Evolutionary conservation across 2,113 vertebrate species (phyloP).

Genomic region (Zeus faber): DNA sequence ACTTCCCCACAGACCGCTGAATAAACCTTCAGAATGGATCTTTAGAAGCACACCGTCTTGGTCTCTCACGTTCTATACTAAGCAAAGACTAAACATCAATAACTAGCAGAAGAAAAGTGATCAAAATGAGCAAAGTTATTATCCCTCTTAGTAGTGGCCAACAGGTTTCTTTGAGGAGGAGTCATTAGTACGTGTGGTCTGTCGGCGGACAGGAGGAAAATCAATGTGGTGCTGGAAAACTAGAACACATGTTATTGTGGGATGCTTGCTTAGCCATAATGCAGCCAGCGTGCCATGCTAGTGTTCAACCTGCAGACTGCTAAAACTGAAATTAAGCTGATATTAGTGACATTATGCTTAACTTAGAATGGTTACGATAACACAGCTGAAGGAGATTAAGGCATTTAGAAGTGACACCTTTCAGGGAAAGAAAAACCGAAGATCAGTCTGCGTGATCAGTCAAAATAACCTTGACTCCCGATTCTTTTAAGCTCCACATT

Average conservation of each 20-base stretch:
- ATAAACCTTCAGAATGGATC: conserved; percentile 29
- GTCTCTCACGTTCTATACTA: conserved; percentile 3
- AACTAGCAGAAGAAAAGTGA: no score
- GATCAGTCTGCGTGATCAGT: conserved; percentile 15
- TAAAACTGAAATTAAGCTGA: conserved; percentile 20
- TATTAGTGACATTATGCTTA: no score
- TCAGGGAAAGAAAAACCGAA: conserved; percentile 31
- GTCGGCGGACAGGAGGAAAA: no score
- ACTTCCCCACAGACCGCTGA: conserved; percentile 7
- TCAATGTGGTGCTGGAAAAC: no score
- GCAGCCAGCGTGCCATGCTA: conserved; percentile 5
- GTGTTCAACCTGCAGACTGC: conserved; percentile 20
- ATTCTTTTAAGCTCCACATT: no score
- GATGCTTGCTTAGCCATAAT: background rate
- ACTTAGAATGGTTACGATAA: no score
- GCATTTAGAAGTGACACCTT: conserved; percentile 44
- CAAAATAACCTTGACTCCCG: conserved; percentile 36
- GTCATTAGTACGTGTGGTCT: no score
- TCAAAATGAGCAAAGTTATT: no score
- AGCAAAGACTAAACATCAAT: no score
- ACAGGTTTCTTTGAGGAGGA: no score
- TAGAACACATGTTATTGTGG: no score
- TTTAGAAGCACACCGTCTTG: conserved; percentile 22
- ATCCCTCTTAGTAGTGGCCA: no score
- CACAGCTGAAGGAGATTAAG: conserved; percentile 51